phyloP scores from a whole-genome alignment of 1,140 invertebrate species.

The Argopecten irradians region DNA sequence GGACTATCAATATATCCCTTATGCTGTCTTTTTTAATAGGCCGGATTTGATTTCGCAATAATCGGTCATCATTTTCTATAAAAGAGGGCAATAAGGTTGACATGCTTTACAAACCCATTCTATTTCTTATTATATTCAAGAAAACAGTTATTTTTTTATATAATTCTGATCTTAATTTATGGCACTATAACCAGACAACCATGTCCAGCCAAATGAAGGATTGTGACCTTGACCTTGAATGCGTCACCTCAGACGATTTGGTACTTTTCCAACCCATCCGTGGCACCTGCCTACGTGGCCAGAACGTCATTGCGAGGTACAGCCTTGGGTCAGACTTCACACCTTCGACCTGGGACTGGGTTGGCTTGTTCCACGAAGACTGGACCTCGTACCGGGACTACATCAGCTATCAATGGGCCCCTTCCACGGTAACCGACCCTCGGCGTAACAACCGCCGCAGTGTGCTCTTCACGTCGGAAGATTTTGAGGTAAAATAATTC shows the following conservation, averaged over 20 bases:
- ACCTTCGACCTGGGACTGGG: background rate
- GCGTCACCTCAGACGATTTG: background rate
- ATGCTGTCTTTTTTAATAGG: too few relatives aligned
- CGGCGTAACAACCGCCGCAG: background rate
- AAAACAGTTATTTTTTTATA: too few relatives aligned
- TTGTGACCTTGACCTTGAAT: conserved; percentile 1
- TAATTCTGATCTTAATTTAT: too few relatives aligned
- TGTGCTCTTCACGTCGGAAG: background rate
- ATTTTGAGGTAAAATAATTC: background rate
- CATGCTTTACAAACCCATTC: too few relatives aligned
- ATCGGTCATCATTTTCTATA: too few relatives aligned
- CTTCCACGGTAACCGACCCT: background rate
- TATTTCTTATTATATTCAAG: too few relatives aligned
- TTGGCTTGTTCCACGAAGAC: background rate
- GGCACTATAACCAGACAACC: background rate
- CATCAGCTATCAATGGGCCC: background rate
- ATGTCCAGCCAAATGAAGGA: background rate
- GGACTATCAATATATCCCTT: too few relatives aligned
- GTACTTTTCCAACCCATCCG: background rate
- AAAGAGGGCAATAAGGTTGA: too few relatives aligned
- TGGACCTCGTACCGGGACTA: background rate
- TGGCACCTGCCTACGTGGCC: background rate
- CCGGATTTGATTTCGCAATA: too few relatives aligned
- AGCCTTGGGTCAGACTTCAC: background rate
- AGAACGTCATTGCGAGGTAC: background rate